Conservation (phyloP, 1,140 invertebrate genomes). For the Saccostrea glomerata region DNA sequence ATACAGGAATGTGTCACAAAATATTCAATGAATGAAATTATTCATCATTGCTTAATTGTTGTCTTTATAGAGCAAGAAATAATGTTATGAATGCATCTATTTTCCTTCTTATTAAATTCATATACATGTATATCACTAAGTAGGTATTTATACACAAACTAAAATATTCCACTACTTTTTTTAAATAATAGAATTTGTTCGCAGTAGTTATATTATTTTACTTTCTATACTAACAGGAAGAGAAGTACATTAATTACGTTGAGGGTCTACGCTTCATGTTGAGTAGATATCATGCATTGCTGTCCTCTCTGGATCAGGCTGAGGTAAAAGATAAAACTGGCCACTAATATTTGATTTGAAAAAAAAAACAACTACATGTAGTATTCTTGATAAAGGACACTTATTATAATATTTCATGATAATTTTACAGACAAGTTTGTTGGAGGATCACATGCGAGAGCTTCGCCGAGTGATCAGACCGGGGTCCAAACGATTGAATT, state of each 20-base stretch:
- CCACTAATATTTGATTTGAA: neutral
- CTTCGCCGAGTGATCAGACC: slow-evolving; percentile 89
- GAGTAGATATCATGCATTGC: slow-evolving; percentile 75
- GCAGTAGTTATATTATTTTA: neutral
- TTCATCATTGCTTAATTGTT: neutral
- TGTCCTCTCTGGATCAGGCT: slow-evolving; percentile 76
- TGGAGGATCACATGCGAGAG: slow-evolving; percentile 83
- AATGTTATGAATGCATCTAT: too few species aligned
- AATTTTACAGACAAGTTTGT: slow-evolving; percentile 69
- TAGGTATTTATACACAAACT: too few species aligned
- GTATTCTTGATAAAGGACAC: neutral
- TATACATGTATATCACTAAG: too few species aligned
- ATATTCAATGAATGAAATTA: neutral
- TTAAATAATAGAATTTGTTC: too few species aligned
- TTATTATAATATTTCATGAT: neutral
- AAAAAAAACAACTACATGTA: neutral
- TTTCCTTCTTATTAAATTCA: too few species aligned
- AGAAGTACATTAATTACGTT: slow-evolving; percentile 79
- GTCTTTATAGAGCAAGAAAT: neutral
- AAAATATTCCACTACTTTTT: too few species aligned
- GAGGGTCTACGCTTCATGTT: slow-evolving; percentile 77
- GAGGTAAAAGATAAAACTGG: slow-evolving; percentile 69
- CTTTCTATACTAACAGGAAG: slow-evolving; percentile 71
- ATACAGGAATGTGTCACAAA: neutral
- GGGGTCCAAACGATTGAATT: slow-evolving; percentile 88